These are phyloP conservation scores for Lithophane leautieri DNA, from an alignment of 2,888 invertebrate genomes.

Conservation along the genomic window DNA sequence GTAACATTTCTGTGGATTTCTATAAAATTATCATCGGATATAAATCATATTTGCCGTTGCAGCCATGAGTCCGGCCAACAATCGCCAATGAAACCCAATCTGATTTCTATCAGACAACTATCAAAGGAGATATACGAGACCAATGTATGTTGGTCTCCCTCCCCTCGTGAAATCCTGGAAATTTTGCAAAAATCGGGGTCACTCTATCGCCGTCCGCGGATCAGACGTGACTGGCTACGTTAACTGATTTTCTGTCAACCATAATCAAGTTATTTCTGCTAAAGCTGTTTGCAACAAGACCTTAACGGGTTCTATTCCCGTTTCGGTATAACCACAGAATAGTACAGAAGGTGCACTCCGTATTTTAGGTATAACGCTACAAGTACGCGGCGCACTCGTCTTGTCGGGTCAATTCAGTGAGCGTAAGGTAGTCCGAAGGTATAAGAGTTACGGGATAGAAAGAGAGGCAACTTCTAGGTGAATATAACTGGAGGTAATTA, in stretches of 20 bases:
- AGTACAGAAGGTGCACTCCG: too few species aligned
- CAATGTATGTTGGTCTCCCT: slow-evolving; percentile 9
- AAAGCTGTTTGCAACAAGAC: slow-evolving; percentile 66
- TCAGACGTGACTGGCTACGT: slow-evolving; percentile 54
- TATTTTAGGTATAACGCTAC: too few species aligned
- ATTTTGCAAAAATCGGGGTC: slow-evolving; percentile 46
- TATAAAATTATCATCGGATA: slow-evolving; percentile 49
- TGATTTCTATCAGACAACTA: slow-evolving; percentile 71
- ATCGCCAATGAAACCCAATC: slow-evolving; percentile 72
- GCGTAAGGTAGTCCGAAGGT: too few species aligned
- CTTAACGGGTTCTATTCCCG: slow-evolving; percentile 66
- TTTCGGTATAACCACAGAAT: slow-evolving; percentile 51
- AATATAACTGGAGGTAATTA: too few species aligned
- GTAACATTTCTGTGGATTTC: slow-evolving; percentile 45
- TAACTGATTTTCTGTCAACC: slow-evolving; percentile 73
- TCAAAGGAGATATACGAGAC: slow-evolving; percentile 62
- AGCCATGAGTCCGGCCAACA: slow-evolving; percentile 63
- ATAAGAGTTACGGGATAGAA: too few species aligned
- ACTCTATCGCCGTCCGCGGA: slow-evolving; percentile 45
- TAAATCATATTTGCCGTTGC: slow-evolving; percentile 57
- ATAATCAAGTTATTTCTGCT: slow-evolving; percentile 74
- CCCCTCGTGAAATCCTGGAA: slow-evolving; percentile 27
- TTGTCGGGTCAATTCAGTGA: too few species aligned
- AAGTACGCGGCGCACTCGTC: too few species aligned
- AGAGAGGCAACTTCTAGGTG: too few species aligned